Evolutionary conservation across 2,888 invertebrate genomes (phyloP).

Genomic region (Nephrotoma appendiculata): DNA sequence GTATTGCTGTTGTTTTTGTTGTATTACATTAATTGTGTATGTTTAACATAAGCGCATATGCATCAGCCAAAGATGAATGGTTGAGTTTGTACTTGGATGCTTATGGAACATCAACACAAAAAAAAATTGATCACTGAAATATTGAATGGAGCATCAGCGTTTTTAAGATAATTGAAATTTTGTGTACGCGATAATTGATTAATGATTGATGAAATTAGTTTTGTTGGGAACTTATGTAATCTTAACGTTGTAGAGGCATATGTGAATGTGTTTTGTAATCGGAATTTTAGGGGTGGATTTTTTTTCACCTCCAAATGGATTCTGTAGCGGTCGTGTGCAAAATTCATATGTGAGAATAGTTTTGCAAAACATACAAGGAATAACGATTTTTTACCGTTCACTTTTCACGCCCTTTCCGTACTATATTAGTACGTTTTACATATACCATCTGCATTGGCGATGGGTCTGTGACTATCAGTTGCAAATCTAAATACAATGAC

Average conservation of each 20-base stretch:
- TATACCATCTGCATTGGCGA: no score
- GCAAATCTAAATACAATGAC: no score
- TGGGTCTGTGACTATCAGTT: no score
- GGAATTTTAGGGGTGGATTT: background rate
- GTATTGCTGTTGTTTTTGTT: background rate
- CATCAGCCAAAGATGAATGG: background rate
- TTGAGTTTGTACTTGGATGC: background rate
- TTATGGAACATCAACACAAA: background rate
- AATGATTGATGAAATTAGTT: background rate
- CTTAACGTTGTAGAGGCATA: background rate
- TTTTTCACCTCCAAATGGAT: no score
- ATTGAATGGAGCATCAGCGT: background rate
- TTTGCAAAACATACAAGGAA: no score
- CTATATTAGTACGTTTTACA: no score
- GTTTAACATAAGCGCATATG: background rate
- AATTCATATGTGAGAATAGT: no score
- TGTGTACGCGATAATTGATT: background rate
- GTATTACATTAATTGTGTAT: background rate
- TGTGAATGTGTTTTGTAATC: background rate
- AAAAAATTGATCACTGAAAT: background rate
- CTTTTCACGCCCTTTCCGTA: no score
- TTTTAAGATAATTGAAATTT: background rate
- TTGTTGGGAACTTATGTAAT: background rate
- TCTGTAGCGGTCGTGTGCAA: no score
- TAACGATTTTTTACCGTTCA: no score